phyloP scores from a whole-genome alignment of 2,888 invertebrate species.

The Drosophila suboccidentalis region DNA sequence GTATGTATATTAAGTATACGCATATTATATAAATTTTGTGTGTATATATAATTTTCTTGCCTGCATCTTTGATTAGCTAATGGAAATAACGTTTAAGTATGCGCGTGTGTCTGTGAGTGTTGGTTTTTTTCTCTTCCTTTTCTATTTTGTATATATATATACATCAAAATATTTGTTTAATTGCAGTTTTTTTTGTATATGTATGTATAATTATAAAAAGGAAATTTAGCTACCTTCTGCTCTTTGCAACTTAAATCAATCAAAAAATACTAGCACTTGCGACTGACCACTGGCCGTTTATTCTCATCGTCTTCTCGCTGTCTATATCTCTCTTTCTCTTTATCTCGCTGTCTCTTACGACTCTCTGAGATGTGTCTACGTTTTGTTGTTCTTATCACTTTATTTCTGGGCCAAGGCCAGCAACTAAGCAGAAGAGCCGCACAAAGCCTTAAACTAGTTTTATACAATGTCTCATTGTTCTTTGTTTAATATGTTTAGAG shows the following conservation, averaged over 20 bases:
- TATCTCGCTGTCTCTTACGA: conserved; percentile 4
- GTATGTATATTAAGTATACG: conserved; percentile 15
- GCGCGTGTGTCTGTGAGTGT: conserved; percentile 29
- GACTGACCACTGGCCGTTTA: conserved; percentile 45
- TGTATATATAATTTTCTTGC: conserved; percentile 29
- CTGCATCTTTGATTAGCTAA: conserved; percentile 56
- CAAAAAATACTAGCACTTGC: conserved; percentile 73
- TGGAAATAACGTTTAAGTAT: conserved; percentile 64
- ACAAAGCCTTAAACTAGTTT: conserved; percentile 74
- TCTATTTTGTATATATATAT: conserved; percentile 45
- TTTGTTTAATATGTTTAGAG: conserved; percentile 55
- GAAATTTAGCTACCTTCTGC: conserved; percentile 73
- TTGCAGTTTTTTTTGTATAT: conserved; percentile 24
- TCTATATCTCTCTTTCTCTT: conserved; percentile 10
- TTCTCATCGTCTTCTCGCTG: conserved; percentile 4
- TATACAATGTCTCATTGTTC: conserved; percentile 78
- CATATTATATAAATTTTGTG: conserved; percentile 57
- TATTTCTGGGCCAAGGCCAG: conserved; percentile 60
- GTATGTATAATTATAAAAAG: conserved; percentile 71
- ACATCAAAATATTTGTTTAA: conserved; percentile 68
- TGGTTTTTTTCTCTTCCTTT: background rate
- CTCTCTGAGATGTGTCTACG: conserved; percentile 19
- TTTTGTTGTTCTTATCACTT: conserved; percentile 42
- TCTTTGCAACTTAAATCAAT: conserved; percentile 66
- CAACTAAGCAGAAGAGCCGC: conserved; percentile 71